Evolutionary conservation across 2,113 vertebrate species (phyloP).

Genomic region (Nycticryphes semicollaris): DNA sequence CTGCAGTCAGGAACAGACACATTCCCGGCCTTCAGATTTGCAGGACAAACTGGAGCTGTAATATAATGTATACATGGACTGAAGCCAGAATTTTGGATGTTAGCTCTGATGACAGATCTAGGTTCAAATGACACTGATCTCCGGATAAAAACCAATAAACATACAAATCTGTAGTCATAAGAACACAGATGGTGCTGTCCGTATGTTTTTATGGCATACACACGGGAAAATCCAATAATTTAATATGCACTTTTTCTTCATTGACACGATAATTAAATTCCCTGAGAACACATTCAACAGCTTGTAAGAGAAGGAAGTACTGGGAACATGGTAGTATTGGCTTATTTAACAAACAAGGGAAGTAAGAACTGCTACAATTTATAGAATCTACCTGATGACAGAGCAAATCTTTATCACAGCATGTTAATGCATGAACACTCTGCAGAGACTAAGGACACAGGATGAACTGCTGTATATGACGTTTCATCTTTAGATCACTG

Average conservation of each 20-base stretch:
- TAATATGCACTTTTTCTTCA: neutral
- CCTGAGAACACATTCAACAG: neutral
- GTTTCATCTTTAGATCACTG: conserved; percentile 36
- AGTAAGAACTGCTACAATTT: neutral
- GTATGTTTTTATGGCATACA: conserved; percentile 23
- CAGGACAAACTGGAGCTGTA: neutral
- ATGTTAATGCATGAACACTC: neutral
- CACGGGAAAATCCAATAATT: conserved; percentile 10
- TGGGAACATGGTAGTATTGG: neutral
- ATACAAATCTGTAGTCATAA: neutral
- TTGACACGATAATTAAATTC: conserved; percentile 39
- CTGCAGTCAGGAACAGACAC: neutral
- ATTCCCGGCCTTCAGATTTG: neutral
- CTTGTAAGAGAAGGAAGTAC: neutral
- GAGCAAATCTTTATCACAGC: neutral
- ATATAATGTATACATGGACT: neutral
- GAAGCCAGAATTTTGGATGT: neutral
- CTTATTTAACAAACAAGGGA: neutral
- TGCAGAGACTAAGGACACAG: neutral
- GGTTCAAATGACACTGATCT: conserved; percentile 26
- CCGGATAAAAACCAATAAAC: conserved; percentile 1
- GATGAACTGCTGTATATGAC: neutral
- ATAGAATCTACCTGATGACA: conserved; percentile 6
- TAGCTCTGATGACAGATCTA: neutral
- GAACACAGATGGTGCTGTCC: conserved; percentile 31